Percentiles rank a stretch among this genome's conserved stretches.
Evolutionary conservation across 2,113 vertebrate genomes (phyloP).

Genomic region (Myanophis thanlyinensis): DNA sequence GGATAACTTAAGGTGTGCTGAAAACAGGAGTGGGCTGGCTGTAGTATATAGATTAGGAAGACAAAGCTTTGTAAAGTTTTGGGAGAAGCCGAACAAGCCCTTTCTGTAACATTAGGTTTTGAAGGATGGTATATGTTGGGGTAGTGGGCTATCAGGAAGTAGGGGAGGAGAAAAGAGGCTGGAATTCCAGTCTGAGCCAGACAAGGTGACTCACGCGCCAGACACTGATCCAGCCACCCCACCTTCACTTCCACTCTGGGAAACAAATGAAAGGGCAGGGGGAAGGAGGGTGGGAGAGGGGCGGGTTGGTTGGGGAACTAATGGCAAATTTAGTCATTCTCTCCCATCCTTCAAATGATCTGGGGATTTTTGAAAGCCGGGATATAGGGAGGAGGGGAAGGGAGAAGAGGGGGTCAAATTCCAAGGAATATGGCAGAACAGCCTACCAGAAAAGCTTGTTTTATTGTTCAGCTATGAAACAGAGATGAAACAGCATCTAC

Average conservation of each 20-base stretch:
- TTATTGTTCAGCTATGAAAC: neutral
- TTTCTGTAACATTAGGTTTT: neutral
- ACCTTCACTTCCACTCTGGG: neutral
- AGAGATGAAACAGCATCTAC: neutral
- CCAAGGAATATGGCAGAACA: neutral
- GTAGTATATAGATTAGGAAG: neutral
- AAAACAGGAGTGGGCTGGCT: neutral
- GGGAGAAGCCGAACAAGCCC: neutral
- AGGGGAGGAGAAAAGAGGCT: neutral
- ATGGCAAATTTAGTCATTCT: neutral
- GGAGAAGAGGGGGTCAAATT: neutral
- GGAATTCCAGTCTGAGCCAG: neutral
- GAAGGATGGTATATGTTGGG: neutral
- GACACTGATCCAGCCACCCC: neutral
- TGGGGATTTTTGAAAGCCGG: neutral
- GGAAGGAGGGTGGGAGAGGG: neutral
- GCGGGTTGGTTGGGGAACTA: neutral
- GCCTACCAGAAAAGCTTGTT: neutral
- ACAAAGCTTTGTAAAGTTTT: neutral
- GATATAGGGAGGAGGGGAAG: no score
- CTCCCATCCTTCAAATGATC: neutral
- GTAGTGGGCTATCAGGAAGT: neutral
- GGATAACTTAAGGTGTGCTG: neutral
- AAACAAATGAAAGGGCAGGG: neutral
- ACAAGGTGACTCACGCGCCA: neutral